Conservation (phyloP, 2,888 invertebrate species). For the Rotaria socialis region DNA sequence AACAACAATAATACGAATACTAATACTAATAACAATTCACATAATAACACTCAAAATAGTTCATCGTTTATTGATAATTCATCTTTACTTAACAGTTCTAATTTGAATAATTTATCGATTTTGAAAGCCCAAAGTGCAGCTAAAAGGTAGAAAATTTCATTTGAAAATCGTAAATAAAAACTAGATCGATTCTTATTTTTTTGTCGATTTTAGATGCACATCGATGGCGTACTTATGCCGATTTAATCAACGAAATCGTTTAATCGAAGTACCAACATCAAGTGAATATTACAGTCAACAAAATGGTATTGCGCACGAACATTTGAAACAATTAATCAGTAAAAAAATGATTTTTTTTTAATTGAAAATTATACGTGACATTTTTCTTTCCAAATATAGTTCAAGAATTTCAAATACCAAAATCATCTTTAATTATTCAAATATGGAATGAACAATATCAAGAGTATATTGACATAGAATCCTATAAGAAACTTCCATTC, state of each 20-base stretch:
- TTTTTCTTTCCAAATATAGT: background rate
- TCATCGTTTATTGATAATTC: background rate
- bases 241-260: constrained; percentile 15
- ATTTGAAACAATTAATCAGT: constrained; percentile 21
- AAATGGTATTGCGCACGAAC: background rate
- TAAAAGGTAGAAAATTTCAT: background rate
- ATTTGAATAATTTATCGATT: background rate
- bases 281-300: constrained; percentile 18
- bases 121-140: background rate
- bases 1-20: too few species aligned
- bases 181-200: background rate
- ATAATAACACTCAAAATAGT: background rate
- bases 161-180: background rate
- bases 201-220: background rate
- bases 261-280: constrained; percentile 20
- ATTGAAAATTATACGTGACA: background rate
- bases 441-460: constrained; percentile 33
- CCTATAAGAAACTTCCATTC: background rate
- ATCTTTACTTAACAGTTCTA: background rate
- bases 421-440: background rate
- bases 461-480: constrained; percentile 33
- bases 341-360: background rate
- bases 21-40: background rate
- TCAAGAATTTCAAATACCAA: constrained; percentile 30
- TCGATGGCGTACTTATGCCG: constrained; percentile 13